Evolutionary conservation across 2,888 invertebrate genomes (phyloP), one percentile per base, ranked within the genome.

Genomic region (Minunthozetes semirufus): DNA sequence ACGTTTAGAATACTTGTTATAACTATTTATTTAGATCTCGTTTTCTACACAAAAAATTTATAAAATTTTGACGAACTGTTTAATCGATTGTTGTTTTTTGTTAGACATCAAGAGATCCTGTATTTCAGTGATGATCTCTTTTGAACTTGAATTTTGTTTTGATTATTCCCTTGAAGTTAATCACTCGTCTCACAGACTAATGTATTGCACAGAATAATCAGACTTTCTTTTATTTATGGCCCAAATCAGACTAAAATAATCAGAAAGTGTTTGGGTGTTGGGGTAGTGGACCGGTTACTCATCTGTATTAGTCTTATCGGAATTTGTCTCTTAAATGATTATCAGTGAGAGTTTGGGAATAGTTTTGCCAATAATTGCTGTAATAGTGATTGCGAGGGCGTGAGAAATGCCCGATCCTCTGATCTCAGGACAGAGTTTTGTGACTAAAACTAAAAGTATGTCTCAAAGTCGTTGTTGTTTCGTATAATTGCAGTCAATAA

Each of bases 351-450:
- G 27, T 61, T 70, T 27, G 29, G 27, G 59, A 59, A 56, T 27
- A 27, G 48, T 27, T 48, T 46, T 70, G 17, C 1, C 46, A 70
- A 70, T 70, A 48, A 70, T 46, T 70, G 74, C 46, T 29, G 4
- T 25, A 68, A 63, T 38, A 42, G 73, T 48, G 73, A 61, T 22
- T 27, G 73, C n/a, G 73, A 73, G 38, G 61, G 73, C 56, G 73
- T 73, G 61, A 63, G 56, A 73, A 73, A 11, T 38, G 61, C 46
- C 48, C 59, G 19, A 42, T 13, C 22, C 9, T 46, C 38, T 72
- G 72, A 48, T 70, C 46, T 46, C 70, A 46, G 46, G 48, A 29
- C 59, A 27, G 11, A 29, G 5, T 15, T 1, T 15, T 1, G 5
- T 59, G 66, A 38, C 66, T 66, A 29, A 19, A 15, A 66, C 59